Evolutionary conservation across 2,113 vertebrate genomes (phyloP), one percentile per base, ranked within the genome.

Genomic region (Otus sunia): DNA sequence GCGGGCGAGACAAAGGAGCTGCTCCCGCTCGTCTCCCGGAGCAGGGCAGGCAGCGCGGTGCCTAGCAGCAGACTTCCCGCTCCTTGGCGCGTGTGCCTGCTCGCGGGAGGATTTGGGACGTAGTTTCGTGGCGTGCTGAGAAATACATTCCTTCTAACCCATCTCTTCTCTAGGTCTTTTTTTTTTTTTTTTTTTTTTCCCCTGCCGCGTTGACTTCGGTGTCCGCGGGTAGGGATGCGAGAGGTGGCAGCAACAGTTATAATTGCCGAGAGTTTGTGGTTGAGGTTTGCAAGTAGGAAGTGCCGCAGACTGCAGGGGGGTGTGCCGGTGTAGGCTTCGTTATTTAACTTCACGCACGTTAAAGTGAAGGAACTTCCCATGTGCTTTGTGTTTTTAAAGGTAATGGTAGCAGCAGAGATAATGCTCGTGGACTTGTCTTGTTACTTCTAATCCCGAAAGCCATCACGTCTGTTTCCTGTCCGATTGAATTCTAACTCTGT

Each of bases 1-100:
- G 71, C 37, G 64, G 86, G 36, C 20, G 39, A 96, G 79, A 96
- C 86, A 96, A 96, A 96, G 95, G 84, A 86, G 66, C 91, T 36
- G 88, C 62, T 73, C 29, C 82, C 52, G 80, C 27, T 2, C 25
- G 39, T 30, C 45, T 37, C 36, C 11, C 64, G 9, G 50, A 37
- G 62, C 83, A 11, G 36, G 18, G 37, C 86, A 3, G 72, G 17
- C 83, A 6, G 67, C 50, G 59, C 15, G 41, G 72, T 29, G 63
- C 67, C n/a, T 52, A 86, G 74, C 63, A 17, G 80, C 68, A 8
- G n/a, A 6, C 22, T 58, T 34, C 12, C 34, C 36, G 29, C 62
- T 41, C 27, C 53, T 3, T 11, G 52, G 10, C 23, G 39, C 20
- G 1, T 19, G 8, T 79, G 73, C 73, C 74, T 4, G 41, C 55